phyloP scores from a whole-genome alignment of 2,113 vertebrate species.

The Atlantisia rogersi region DNA sequence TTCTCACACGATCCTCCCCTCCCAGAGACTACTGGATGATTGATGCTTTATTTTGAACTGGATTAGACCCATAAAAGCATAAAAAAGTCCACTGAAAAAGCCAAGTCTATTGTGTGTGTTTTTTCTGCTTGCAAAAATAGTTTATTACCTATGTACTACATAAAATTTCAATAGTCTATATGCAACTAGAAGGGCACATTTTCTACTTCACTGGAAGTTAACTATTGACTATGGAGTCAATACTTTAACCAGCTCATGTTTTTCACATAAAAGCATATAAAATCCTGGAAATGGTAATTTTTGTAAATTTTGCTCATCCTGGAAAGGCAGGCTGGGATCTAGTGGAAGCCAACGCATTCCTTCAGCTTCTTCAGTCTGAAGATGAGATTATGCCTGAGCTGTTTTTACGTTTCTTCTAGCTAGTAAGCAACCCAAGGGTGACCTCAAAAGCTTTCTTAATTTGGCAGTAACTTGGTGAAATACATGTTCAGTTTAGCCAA shows the following conservation, averaged over 20 bases:
- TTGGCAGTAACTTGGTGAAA: background rate
- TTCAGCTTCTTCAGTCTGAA: background rate
- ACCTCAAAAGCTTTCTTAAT: background rate
- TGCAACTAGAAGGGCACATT: background rate
- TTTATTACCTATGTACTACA: background rate
- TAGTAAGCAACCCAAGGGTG: background rate
- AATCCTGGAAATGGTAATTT: background rate
- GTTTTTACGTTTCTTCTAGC: background rate
- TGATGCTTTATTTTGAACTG: background rate
- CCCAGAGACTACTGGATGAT: background rate
- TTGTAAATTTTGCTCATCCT: background rate
- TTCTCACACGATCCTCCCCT: background rate
- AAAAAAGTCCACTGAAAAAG: background rate
- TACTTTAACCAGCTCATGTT: background rate
- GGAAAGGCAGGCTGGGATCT: background rate
- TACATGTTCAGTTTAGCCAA: background rate
- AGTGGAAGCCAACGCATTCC: background rate
- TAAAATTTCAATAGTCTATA: background rate
- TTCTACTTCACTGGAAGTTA: background rate
- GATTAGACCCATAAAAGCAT: background rate
- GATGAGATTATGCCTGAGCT: background rate
- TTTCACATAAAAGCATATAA: background rate
- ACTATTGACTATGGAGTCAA: background rate
- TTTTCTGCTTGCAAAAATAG: background rate
- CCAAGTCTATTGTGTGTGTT: rapidly evolving